These are phyloP conservation scores for Congeria kusceri DNA, from an alignment of 2,888 invertebrate genomes.

Conservation along the genomic window DNA sequence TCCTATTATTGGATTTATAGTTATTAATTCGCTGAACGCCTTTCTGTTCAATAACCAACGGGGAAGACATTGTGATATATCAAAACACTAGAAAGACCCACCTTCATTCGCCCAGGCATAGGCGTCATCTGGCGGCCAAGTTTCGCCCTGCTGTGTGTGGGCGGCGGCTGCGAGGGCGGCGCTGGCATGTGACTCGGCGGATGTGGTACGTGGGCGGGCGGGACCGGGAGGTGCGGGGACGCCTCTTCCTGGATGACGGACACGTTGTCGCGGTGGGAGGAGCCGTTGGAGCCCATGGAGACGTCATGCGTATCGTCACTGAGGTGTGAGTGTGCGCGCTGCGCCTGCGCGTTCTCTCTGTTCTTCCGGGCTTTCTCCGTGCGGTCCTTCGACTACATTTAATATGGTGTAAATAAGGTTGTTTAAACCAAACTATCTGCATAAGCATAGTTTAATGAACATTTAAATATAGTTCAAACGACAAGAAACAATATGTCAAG, in stretches of 20 bases:
- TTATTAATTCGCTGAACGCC: too few relatives aligned
- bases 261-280: slow-evolving; percentile 41
- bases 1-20: too few relatives aligned
- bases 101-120: slow-evolving; percentile 56
- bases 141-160: slow-evolving; percentile 25
- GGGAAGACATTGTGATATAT: too few relatives aligned
- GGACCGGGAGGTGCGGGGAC: not conserved
- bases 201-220: slow-evolving; percentile 28
- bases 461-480: too few relatives aligned
- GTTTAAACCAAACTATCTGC: too few relatives aligned
- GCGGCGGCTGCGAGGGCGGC: slow-evolving; percentile 41
- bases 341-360: slow-evolving; percentile 52
- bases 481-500: too few relatives aligned
- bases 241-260: slow-evolving; percentile 42
- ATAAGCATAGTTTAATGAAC: too few relatives aligned
- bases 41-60: too few relatives aligned
- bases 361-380: slow-evolving; percentile 58
- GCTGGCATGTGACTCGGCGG: slow-evolving; percentile 25
- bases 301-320: slow-evolving; percentile 51
- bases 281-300: slow-evolving; percentile 44
- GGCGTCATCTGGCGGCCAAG: slow-evolving; percentile 63
- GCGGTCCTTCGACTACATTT: slow-evolving; percentile 49
- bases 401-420: not conserved
- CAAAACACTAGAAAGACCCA: too few relatives aligned
- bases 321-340: slow-evolving; percentile 32